These are phyloP conservation scores for Porites evermanni DNA, from an alignment of 92 coral and sea anemone species.

Conservation along the genomic window DNA sequence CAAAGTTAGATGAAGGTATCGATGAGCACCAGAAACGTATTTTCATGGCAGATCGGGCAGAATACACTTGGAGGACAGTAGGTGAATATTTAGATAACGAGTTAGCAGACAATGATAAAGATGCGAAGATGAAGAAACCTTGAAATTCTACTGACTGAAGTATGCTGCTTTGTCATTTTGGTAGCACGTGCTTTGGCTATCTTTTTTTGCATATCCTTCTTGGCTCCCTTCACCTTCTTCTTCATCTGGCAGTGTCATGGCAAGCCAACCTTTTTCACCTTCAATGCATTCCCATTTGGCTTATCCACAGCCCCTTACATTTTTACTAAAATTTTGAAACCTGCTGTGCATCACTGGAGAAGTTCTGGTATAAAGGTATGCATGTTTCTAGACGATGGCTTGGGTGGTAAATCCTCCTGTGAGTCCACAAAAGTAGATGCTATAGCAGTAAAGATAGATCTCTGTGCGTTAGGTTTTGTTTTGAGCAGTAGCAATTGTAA, in stretches of 20 bases:
- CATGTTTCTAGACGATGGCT: conserved; percentile 9
- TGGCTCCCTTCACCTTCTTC: neutral
- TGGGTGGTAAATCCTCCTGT: too few species aligned
- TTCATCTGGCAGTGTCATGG: neutral
- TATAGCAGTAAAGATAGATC: neutral
- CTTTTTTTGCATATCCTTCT: too few species aligned
- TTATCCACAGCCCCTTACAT: neutral
- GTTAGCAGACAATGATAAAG: conserved; percentile 35
- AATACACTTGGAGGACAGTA: conserved; percentile 59
- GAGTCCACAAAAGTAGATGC: neutral
- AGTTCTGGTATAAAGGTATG: conserved; percentile 18
- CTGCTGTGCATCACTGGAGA: neutral
- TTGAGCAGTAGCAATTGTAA: neutral
- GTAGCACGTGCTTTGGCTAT: neutral
- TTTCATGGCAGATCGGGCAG: neutral
- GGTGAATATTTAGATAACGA: conserved; percentile 56
- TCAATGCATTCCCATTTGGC: neutral
- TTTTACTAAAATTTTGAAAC: neutral
- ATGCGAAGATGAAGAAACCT: conserved; percentile 17
- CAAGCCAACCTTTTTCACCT: neutral
- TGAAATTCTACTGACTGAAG: too few species aligned
- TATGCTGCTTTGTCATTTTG: too few species aligned
- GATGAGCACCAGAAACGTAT: conserved; percentile 55
- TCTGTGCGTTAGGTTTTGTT: conserved; percentile 9
- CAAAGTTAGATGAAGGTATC: conserved; percentile 60